Percentiles rank a stretch among this genome's conserved stretches.
These are phyloP conservation scores for Spea hammondii DNA, from an alignment of 2,797 vertebrate genomes.

Conservation along the genomic window DNA sequence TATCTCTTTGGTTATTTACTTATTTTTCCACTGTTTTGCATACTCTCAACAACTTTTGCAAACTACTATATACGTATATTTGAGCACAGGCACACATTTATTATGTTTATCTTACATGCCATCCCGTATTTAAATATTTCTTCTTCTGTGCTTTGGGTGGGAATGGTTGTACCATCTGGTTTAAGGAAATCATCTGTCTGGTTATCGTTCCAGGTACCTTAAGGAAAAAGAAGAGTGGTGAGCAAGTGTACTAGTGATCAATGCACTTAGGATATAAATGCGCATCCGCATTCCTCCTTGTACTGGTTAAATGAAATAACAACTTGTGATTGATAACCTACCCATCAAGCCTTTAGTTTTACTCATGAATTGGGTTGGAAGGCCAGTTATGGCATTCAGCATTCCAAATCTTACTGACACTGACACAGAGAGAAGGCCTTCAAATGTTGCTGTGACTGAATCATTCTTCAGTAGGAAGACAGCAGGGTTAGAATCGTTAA, in stretches of 20 bases:
- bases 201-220: conserved; percentile 67
- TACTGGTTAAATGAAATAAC: no score
- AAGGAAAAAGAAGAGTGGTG: not conserved
- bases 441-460: conserved; percentile 56
- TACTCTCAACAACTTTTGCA: no score
- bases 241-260: no score
- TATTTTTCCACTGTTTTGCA: no score
- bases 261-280: no score
- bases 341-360: conserved; percentile 67
- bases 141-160: conserved; percentile 59
- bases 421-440: conserved; percentile 52
- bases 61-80: no score
- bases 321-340: conserved; percentile 49
- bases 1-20: no score
- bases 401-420: conserved; percentile 53
- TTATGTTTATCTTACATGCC: conserved; percentile 63
- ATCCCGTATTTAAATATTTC: conserved; percentile 63
- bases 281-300: no score
- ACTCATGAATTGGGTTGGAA: conserved; percentile 53
- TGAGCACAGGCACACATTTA: no score
- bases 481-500: conserved; percentile 51
- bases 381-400: conserved; percentile 58
- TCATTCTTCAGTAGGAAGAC: conserved; percentile 51
- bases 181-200: conserved; percentile 62
- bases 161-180: conserved; percentile 58